These are phyloP conservation scores for Hermaeophaga mercurialis DNA, from an alignment of 2,888 invertebrate species.

Conservation along the genomic window DNA sequence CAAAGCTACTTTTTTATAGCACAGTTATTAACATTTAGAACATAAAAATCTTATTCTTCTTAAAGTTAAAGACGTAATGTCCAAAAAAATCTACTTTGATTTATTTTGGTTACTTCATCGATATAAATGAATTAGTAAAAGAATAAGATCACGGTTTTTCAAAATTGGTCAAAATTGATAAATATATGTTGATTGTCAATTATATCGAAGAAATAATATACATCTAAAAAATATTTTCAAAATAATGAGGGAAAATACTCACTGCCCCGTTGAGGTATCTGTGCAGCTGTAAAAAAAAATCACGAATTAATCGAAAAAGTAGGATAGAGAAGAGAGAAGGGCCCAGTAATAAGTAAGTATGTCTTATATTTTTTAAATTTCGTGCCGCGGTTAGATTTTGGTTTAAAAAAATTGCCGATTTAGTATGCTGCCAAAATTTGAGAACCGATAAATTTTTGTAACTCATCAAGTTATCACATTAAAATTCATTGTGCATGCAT, in stretches of 20 bases:
- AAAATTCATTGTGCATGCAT: constrained; percentile 15
- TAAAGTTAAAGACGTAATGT: no score
- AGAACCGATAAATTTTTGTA: constrained; percentile 6
- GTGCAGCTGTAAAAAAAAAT: constrained; percentile 78
- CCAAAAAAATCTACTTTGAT: no score
- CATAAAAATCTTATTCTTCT: no score
- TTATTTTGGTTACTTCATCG: no score
- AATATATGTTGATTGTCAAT: no score
- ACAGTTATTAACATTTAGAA: no score
- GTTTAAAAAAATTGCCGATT: neutral
- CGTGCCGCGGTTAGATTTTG: neutral
- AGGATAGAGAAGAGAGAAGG: neutral
- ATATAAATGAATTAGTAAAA: no score
- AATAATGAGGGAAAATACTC: constrained; percentile 61
- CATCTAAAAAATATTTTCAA: no score
- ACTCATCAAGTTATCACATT: neutral
- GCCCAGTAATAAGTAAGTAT: neutral
- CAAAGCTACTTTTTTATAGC: constrained; percentile 15
- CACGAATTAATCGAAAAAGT: constrained; percentile 11
- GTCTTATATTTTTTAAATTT: neutral
- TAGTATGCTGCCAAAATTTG: constrained; percentile 19
- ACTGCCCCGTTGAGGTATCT: constrained; percentile 89
- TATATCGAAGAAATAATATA: no score
- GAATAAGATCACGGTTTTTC: no score
- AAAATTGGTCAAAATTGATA: no score